Evolutionary conservation across 1,140 invertebrate species (phyloP).

Genomic region (Drosophila mauritiana): DNA sequence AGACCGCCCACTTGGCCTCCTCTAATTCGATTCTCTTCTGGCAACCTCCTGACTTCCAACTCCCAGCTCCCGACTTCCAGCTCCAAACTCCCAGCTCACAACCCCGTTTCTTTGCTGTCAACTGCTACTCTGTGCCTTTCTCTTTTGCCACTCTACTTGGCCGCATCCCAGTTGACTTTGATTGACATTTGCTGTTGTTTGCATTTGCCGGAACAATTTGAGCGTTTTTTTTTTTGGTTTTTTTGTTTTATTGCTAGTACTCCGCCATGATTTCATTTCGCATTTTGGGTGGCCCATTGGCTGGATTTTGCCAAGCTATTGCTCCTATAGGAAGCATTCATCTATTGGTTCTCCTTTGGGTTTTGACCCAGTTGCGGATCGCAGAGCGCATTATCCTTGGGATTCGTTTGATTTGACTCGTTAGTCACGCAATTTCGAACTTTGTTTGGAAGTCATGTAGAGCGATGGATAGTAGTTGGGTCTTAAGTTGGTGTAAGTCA

Average conservation of each 20-base stretch:
- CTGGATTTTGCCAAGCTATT: constrained; percentile 1
- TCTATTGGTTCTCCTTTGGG: constrained; percentile 34
- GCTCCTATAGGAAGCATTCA: constrained; percentile 53
- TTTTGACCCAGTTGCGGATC: constrained; percentile 55
- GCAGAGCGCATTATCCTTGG: constrained; percentile 28
- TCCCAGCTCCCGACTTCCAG: too few relatives aligned
- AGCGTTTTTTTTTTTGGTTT: constrained; percentile 20
- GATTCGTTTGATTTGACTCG: constrained; percentile 29
- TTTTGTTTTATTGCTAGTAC: neutral
- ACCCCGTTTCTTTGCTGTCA: constrained; percentile 6
- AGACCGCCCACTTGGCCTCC: constrained; percentile 17
- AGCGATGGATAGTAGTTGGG: neutral
- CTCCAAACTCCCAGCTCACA: neutral
- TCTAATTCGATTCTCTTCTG: constrained; percentile 50
- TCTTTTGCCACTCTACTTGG: constrained; percentile 75
- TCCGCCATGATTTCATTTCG: constrained; percentile 41
- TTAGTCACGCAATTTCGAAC: constrained; percentile 61
- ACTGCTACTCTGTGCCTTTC: constrained; percentile 56
- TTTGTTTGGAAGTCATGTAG: neutral
- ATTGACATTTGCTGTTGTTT: constrained; percentile 77
- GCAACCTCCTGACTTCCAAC: constrained; percentile 12
- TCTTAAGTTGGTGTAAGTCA: constrained; percentile 36
- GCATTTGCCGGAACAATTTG: constrained; percentile 71
- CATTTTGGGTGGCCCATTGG: constrained; percentile 61
- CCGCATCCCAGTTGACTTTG: constrained; percentile 75